Evolutionary conservation across 2,888 invertebrate species (phyloP).

Genomic region (Netelia fuscicornis): DNA sequence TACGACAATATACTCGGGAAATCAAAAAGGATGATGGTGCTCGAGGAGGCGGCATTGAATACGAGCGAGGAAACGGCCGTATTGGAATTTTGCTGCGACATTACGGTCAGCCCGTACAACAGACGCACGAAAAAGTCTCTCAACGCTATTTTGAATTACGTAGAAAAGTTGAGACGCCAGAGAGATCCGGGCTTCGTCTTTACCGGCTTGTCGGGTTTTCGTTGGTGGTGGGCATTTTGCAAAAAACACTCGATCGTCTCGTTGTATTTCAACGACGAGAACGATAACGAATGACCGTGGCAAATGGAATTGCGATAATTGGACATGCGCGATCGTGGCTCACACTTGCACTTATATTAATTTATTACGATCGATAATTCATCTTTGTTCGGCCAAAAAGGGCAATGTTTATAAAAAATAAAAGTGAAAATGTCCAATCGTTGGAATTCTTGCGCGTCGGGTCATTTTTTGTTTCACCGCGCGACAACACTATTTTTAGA

Average conservation of each 20-base stretch:
- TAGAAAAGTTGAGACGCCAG: constrained; percentile 87
- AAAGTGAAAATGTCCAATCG: constrained; percentile 31
- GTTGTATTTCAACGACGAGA: constrained; percentile 85
- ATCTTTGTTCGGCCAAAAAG: neutral
- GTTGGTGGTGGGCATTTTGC: constrained; percentile 94
- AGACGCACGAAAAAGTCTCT: constrained; percentile 90
- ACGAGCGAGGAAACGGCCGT: constrained; percentile 88
- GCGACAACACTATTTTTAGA: constrained; percentile 18
- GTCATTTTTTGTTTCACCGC: constrained; percentile 22
- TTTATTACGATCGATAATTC: constrained; percentile 18
- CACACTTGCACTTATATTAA: constrained; percentile 19
- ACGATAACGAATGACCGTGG: constrained; percentile 81
- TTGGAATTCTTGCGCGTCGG: constrained; percentile 42
- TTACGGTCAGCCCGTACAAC: constrained; percentile 89
- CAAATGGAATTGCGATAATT: constrained; percentile 49
- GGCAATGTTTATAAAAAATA: neutral
- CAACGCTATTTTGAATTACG: constrained; percentile 88
- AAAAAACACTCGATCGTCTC: constrained; percentile 92
- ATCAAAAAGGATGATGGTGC: constrained; percentile 91
- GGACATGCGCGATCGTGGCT: constrained; percentile 29
- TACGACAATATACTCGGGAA: constrained; percentile 93
- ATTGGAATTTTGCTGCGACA: constrained; percentile 91
- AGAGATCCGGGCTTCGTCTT: constrained; percentile 89
- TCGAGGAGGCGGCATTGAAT: constrained; percentile 89
- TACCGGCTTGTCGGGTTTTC: constrained; percentile 89